Base-by-base conservation (phyloP, 2,888 invertebrate species). In the Cantharis lateralis region DNA sequence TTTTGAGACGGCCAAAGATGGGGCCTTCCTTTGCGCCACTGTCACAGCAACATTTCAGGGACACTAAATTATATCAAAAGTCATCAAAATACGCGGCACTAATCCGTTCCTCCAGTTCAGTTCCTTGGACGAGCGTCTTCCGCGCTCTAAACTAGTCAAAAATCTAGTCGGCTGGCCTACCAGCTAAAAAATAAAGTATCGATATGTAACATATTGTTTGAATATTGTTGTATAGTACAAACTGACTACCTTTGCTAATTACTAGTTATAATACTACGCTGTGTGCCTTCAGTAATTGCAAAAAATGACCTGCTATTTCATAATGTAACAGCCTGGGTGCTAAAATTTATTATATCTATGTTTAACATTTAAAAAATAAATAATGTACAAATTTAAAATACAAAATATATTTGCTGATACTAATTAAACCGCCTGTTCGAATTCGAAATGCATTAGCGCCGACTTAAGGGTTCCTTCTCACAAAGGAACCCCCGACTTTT, bases 281-380 rank as follows among this genome's bases (percentile, higher is more conserved):
- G 93, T 93, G 93, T 94, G 94, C 93, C 93, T 94, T 92, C 93
- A 93, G 93, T 93, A 92, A 93, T 93, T 93, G 92, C 92, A 92
- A 91, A 92, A 66, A 91, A 90, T 90, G 90, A 90, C 87, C 88
- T 88, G 88, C 87, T 88, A 86, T 85, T 87, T 87, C 87, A 86
- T 87, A 87, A 85, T 86, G 84, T 86, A 87, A 87, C 84, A 87
- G 87, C 87, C 87, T 87, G 86, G 87, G 87, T 88, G 88, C 88
- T 88, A 87, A 82, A 82, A 84, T 84, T 85, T 86, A 85, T 85
- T 86, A 86, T 87, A 86, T 87, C 84, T 86, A 84, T 86, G 84
- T 87, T 84, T 85, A 83, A 84, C 84, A 84, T 85, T 85, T 83
- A 68, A 77, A 77, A 72, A 68, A 74, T 71, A 85, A 83, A 79